A percentile compares a stretch with the other conserved stretches of the same genome.
Conservation (phyloP, 2,113 vertebrate genomes). For the Benitochromis conjunctus region DNA sequence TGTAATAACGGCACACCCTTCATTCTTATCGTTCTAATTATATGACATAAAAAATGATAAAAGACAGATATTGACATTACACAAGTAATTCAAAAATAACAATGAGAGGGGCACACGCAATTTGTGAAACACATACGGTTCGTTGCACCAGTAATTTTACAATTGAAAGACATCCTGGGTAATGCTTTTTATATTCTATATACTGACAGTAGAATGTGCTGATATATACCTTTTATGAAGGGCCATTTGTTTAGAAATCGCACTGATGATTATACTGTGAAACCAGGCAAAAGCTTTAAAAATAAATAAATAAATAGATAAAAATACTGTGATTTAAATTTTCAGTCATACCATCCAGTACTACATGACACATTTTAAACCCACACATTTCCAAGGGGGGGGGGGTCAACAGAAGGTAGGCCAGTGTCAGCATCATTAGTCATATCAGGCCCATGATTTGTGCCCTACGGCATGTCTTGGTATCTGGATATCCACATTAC, state of each 20-base stretch:
- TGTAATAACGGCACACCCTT: neutral
- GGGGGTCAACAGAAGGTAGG: neutral
- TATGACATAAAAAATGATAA: neutral
- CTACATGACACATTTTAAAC: neutral
- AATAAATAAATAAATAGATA: neutral
- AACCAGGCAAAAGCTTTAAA: neutral
- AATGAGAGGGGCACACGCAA: neutral
- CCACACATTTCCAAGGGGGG: neutral
- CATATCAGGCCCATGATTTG: constrained; percentile 14
- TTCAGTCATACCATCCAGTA: neutral
- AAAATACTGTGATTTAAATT: neutral
- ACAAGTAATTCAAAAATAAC: neutral
- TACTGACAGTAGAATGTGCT: neutral
- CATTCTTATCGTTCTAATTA: neutral
- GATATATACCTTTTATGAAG: neutral
- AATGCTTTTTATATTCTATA: neutral
- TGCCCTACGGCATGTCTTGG: neutral
- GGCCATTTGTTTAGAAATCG: neutral
- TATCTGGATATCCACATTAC: constrained; percentile 12
- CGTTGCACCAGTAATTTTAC: neutral
- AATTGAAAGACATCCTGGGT: neutral
- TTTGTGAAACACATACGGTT: neutral
- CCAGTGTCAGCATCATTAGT: neutral
- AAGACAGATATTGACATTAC: neutral
- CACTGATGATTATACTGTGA: neutral